A percentile compares a stretch with the other conserved stretches of the same genome.
Conservation (phyloP, 2,888 invertebrate genomes). For the Tribolium freemani region DNA sequence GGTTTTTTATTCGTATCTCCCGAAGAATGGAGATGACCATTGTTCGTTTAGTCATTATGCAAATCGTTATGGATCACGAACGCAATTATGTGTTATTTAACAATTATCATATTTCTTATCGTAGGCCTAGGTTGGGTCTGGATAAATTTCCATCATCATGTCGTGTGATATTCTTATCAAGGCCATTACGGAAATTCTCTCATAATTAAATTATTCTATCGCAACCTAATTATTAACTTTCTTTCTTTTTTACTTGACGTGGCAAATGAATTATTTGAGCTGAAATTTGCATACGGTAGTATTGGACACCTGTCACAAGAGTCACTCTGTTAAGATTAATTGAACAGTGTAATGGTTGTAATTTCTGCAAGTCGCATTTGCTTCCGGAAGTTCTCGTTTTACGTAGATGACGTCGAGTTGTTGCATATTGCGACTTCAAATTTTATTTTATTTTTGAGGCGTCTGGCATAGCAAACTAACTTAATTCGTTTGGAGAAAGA, state of each 20-base stretch:
- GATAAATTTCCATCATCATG: background rate
- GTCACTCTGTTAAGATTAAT: background rate
- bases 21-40: background rate
- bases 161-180: background rate
- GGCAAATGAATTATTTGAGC: background rate
- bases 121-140: background rate
- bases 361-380: background rate
- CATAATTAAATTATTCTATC: background rate
- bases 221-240: no score
- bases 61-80: background rate
- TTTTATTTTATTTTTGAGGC: background rate
- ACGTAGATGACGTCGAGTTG: background rate
- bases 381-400: background rate
- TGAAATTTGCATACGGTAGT: background rate
- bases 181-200: background rate
- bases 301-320: background rate
- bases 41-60: background rate
- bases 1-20: background rate
- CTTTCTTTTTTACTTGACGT: no score
- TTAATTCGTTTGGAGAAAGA: no score
- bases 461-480: no score
- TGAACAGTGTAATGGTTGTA: background rate
- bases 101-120: background rate
- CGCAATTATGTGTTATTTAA: background rate
- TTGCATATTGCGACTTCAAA: background rate